phyloP scores from a whole-genome alignment of 2,797 vertebrate genomes.

The Babyrousa celebensis region DNA sequence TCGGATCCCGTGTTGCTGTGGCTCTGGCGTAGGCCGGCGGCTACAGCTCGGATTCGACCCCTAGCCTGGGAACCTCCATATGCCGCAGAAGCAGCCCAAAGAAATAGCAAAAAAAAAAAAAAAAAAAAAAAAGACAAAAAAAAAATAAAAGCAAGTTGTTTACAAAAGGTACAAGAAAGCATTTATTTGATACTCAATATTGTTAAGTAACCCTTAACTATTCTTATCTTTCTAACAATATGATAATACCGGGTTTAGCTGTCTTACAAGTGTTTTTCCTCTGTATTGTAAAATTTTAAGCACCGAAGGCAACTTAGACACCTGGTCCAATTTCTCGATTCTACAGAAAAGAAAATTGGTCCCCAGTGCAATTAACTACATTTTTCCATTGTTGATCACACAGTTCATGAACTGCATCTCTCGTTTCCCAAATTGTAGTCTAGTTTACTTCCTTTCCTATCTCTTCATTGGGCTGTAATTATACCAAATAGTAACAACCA shows the following conservation, averaged over 20 bases:
- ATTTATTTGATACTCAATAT: neutral
- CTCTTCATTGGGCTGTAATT: neutral
- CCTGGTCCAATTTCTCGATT: slow-evolving; percentile 19
- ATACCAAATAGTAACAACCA: neutral
- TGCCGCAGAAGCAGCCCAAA: too few species aligned
- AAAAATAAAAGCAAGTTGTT: slow-evolving; percentile 14
- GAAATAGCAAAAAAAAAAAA: too few species aligned
- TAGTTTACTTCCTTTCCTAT: neutral
- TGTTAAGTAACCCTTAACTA: neutral
- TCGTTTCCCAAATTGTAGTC: neutral
- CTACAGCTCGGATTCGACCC: too few species aligned
- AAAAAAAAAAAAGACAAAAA: too few species aligned
- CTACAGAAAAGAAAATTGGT: slow-evolving; percentile 13
- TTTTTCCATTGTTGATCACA: neutral
- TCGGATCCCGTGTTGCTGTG: too few species aligned
- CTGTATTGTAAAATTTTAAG: slow-evolving; percentile 9
- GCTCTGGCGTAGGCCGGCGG: too few species aligned
- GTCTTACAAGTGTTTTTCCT: neutral
- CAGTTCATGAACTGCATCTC: neutral
- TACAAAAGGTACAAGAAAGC: neutral
- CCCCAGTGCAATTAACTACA: neutral
- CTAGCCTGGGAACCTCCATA: too few species aligned
- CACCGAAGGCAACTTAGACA: neutral
- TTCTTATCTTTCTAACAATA: neutral
- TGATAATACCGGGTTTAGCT: neutral